Evolutionary conservation across 2,797 vertebrate genomes (phyloP).

Genomic region (Poeciliopsis gracilis): DNA sequence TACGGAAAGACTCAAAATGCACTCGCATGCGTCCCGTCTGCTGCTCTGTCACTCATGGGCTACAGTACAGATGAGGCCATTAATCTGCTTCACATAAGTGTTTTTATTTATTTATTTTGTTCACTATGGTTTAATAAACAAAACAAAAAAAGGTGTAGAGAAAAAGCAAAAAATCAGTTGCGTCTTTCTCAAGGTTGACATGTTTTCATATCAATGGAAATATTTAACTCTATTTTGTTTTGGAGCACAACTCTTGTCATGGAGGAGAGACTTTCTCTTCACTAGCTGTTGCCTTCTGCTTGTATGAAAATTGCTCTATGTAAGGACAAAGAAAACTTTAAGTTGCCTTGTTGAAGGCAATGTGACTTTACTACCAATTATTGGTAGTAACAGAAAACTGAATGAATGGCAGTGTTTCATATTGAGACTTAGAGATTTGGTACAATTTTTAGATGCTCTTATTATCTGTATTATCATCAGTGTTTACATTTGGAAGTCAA

Average conservation of each 20-base stretch:
- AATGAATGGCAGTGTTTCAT: no score
- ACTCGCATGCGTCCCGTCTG: slow-evolving; percentile 35
- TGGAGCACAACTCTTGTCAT: not conserved
- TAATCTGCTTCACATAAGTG: slow-evolving; percentile 3
- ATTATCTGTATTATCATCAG: no score
- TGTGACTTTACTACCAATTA: no score
- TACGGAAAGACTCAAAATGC: slow-evolving; percentile 38
- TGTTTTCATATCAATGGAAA: not conserved
- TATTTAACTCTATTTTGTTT: not conserved
- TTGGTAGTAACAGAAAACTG: no score
- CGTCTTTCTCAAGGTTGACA: not conserved
- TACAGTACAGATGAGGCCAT: slow-evolving; percentile 5
- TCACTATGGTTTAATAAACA: not conserved
- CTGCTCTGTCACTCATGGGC: slow-evolving; percentile 41
- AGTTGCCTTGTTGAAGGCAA: not conserved
- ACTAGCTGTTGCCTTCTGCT: not conserved
- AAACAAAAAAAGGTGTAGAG: not conserved
- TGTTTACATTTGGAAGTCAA: no score
- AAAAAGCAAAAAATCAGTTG: not conserved
- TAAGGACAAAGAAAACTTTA: not conserved
- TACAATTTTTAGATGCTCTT: no score
- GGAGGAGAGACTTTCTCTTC: not conserved
- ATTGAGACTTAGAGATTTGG: no score
- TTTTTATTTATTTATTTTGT: not conserved
- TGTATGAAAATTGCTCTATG: not conserved